Percentiles rank a stretch among this genome's conserved stretches.
These are phyloP conservation scores for Ibidorhyncha struthersii DNA, from an alignment of 2,113 vertebrate species.

Conservation along the genomic window DNA sequence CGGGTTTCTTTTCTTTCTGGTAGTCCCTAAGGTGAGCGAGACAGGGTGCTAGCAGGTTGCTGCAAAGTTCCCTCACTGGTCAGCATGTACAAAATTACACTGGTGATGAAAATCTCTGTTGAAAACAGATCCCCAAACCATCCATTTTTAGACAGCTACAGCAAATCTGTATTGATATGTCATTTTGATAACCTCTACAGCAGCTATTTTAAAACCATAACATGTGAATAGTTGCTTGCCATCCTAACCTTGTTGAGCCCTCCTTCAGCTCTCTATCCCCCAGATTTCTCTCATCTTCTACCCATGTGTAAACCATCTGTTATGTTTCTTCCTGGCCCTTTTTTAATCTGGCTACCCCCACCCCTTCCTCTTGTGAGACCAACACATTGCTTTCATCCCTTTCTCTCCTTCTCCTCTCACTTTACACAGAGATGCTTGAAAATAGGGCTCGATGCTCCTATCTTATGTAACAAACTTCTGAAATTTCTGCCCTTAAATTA, in stretches of 20 bases:
- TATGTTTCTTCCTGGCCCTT: slow-evolving; percentile 64
- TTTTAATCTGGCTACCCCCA: slow-evolving; percentile 62
- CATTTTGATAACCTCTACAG: slow-evolving; percentile 55
- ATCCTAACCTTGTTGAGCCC: slow-evolving; percentile 56
- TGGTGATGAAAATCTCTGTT: neutral
- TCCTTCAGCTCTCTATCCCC: slow-evolving; percentile 45
- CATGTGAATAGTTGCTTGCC: slow-evolving; percentile 56
- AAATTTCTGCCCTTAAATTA: slow-evolving; percentile 52
- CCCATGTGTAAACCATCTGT: slow-evolving; percentile 69
- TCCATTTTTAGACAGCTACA: slow-evolving; percentile 2
- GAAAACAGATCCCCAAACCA: neutral
- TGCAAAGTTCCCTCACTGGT: neutral
- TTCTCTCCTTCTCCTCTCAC: slow-evolving; percentile 69
- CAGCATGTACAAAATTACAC: slow-evolving; percentile 2
- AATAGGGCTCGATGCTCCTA: slow-evolving; percentile 40
- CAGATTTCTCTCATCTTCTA: slow-evolving; percentile 61
- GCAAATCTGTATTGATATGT: slow-evolving; percentile 35
- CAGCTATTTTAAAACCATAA: slow-evolving; percentile 48
- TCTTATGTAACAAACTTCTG: slow-evolving; percentile 46
- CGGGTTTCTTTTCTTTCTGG: neutral
- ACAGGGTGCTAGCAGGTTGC: neutral
- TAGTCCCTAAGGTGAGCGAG: neutral
- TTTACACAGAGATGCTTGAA: slow-evolving; percentile 61
- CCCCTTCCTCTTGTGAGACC: slow-evolving; percentile 66
- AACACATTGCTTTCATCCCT: slow-evolving; percentile 66